phyloP scores from a whole-genome alignment of 2,797 vertebrate species.

The Pipistrellus nathusii region DNA sequence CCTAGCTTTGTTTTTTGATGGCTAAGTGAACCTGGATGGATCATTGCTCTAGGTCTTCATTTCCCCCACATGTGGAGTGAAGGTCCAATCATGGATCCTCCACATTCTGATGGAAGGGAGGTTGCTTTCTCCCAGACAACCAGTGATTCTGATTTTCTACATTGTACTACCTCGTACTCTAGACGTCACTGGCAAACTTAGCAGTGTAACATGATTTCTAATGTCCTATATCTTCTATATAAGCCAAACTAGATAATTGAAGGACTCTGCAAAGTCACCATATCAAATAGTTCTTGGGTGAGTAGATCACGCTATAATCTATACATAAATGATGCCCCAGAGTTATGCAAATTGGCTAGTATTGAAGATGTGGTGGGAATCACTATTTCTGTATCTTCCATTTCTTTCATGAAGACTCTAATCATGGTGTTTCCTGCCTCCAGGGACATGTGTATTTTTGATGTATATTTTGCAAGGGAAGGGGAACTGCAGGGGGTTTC shows the following conservation, averaged over 20 bases:
- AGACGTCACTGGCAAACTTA: background rate
- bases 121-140: background rate
- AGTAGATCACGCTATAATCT: background rate
- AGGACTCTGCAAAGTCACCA: background rate
- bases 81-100: background rate
- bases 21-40: background rate
- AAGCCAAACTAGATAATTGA: background rate
- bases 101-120: background rate
- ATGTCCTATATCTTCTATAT: background rate
- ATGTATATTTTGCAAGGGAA: background rate
- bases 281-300: background rate
- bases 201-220: background rate
- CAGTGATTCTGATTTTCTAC: background rate
- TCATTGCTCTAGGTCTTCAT: slow-evolving; percentile 7
- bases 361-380: background rate
- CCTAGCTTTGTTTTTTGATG: background rate
- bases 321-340: background rate
- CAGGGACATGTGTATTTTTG: background rate
- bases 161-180: background rate
- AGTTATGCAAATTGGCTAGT: background rate
- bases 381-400: background rate
- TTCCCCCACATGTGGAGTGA: background rate
- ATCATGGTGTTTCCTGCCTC: background rate
- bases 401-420: background rate
- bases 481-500: background rate